A percentile compares a stretch with the other conserved stretches of the same genome.
These are phyloP conservation scores for Eptatretus atami DNA, from an alignment of 2,797 vertebrate species.

Conservation along the genomic window DNA sequence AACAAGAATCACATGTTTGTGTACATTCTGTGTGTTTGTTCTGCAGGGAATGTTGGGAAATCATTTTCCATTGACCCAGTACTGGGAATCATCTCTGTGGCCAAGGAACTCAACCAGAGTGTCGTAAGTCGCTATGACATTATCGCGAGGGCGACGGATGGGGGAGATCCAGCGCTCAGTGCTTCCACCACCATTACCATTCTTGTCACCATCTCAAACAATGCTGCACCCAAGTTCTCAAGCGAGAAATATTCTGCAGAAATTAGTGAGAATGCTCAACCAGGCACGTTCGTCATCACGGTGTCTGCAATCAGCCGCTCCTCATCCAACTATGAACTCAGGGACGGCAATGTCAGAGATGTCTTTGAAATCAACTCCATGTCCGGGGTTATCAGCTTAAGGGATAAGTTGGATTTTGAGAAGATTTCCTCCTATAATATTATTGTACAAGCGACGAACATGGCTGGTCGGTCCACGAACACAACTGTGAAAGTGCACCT, in stretches of 20 bases:
- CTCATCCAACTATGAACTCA: slow-evolving; percentile 70
- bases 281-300: slow-evolving; percentile 46
- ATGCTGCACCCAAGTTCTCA: slow-evolving; percentile 50
- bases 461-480: slow-evolving; percentile 58
- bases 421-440: slow-evolving; percentile 29
- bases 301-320: slow-evolving; percentile 51
- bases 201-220: slow-evolving; percentile 55
- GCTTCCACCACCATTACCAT: slow-evolving; percentile 33
- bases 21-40: no score
- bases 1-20: no score
- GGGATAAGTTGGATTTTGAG: slow-evolving; percentile 54
- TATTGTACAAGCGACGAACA: slow-evolving; percentile 59
- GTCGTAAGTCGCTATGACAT: slow-evolving; percentile 45
- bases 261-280: slow-evolving; percentile 33
- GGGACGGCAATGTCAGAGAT: slow-evolving; percentile 37
- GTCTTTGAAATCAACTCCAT: slow-evolving; percentile 65
- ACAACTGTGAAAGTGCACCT: slow-evolving; percentile 39
- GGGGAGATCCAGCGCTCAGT: slow-evolving; percentile 35
- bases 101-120: slow-evolving; percentile 55
- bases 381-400: slow-evolving; percentile 53
- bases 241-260: slow-evolving; percentile 48
- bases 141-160: slow-evolving; percentile 48
- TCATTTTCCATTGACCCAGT: slow-evolving; percentile 52
- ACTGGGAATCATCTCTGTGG: slow-evolving; percentile 44
- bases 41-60: slow-evolving; percentile 61